Base-by-base conservation (phyloP, 2,888 invertebrate species). In the Rugalucina vietnamica region DNA sequence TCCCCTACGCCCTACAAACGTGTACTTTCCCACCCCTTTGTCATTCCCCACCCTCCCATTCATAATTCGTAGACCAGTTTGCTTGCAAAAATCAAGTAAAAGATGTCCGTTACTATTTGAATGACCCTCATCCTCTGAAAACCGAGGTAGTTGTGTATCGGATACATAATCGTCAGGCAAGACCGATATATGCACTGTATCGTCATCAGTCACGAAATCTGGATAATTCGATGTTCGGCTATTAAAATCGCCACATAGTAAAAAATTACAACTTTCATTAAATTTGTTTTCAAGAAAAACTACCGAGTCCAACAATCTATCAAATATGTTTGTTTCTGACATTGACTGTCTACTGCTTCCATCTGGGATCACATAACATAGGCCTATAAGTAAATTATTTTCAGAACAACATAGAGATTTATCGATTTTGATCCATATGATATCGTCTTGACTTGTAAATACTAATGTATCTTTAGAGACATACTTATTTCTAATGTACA, bases 401-500 rank as follows among this genome's bases (percentile, higher is more conserved):
- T 54, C 21, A n/a, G n/a, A 54, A 54, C 21, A 54, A 18, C 14
- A 54, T n/a, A 54, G 21, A 4, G 54, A 54, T 4, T 54, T 54
- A 21, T n/a, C n/a, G n/a, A 54, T 54, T n/a, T 54, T 54, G 4
- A 54, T 21, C 54, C 54, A 54, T 54, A 54, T n/a, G 4, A 54
- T 54, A 54, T 54, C 54, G n/a, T 54, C 54, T 4, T 54, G 21
- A 14, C 21, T n/a, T 54, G 54, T 14, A 54, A n/a, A 69, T 32
- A 49, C 29, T 60, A 69, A 43, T 27, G 70, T 77, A 18, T 77
- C 77, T 18, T 78, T 50, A 12, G 32, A 50, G 10, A 78, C 71
- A 71, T n/a, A 54, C 36, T 49, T 71, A 21, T 71, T 69, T n/a
- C 78, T 43, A 8, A 78, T 36, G 37, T 78, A 78, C 43, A 78